Percentiles rank a stretch among this genome's conserved stretches.
Conservation (phyloP, 2,113 vertebrate species). For the Rhipidura dahli region DNA sequence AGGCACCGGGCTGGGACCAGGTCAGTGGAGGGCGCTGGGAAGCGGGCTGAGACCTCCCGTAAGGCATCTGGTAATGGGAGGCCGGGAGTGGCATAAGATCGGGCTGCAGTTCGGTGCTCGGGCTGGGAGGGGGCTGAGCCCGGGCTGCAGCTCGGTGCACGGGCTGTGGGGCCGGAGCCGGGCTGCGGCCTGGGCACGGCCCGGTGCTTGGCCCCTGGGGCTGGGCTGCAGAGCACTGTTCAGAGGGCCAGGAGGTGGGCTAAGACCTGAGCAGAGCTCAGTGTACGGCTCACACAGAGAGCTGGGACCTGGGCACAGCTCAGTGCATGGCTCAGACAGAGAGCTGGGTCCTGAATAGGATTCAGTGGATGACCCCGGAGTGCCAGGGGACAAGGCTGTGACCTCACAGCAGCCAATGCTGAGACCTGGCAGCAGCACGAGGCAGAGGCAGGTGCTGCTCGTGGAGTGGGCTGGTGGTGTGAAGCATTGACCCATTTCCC, state of each 20-base stretch:
- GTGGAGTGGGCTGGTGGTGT: background rate
- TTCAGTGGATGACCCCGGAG: background rate
- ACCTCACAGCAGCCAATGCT: background rate
- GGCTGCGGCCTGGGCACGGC: background rate
- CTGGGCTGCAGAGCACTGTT: background rate
- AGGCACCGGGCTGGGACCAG: background rate
- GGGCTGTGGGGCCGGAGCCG: background rate
- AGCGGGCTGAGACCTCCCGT: background rate
- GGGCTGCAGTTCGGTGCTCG: background rate
- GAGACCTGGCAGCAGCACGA: background rate
- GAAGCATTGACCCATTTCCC: accelerated
- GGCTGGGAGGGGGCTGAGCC: background rate
- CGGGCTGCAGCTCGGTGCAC: background rate
- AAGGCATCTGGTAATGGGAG: background rate
- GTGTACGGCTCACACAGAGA: background rate
- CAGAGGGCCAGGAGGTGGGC: background rate
- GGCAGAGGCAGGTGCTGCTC: background rate
- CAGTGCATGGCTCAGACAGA: accelerated
- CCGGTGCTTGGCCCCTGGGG: background rate
- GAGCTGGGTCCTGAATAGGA: background rate
- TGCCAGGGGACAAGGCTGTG: background rate
- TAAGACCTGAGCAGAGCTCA: background rate
- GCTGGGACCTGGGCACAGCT: background rate
- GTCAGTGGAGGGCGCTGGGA: background rate
- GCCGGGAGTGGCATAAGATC: background rate